Conservation (phyloP, 2,888 invertebrate species). For the Cyclophora punctaria region DNA sequence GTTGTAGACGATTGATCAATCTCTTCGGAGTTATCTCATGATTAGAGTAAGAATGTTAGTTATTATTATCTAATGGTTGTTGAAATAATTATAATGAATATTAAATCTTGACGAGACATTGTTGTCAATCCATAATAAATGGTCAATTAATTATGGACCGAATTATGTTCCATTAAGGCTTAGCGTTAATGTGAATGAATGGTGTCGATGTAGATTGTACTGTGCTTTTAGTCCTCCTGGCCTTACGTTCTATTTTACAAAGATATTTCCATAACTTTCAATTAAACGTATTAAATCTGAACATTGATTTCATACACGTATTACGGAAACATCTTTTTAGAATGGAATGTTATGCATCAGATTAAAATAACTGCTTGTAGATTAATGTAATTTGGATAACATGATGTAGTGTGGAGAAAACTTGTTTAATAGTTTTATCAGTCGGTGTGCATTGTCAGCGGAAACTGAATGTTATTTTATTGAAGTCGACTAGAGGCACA, state of each 20-base stretch:
- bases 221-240: constrained; percentile 37
- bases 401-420: too few relatives aligned
- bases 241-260: too few relatives aligned
- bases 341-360: too few relatives aligned
- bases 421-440: too few relatives aligned
- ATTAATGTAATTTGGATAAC: too few relatives aligned
- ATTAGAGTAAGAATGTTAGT: constrained; percentile 54
- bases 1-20: constrained; percentile 49
- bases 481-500: constrained; percentile 22
- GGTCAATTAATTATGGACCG: constrained; percentile 67
- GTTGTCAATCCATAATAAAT: constrained; percentile 50
- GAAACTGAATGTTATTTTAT: too few relatives aligned
- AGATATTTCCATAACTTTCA: too few relatives aligned
- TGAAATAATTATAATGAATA: constrained; percentile 43
- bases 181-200: constrained; percentile 42
- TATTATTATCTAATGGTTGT: constrained; percentile 66
- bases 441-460: too few relatives aligned
- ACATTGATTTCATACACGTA: too few relatives aligned
- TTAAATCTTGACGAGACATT: constrained; percentile 41
- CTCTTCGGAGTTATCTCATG: constrained; percentile 59
- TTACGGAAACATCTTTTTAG: too few relatives aligned
- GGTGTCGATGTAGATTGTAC: constrained; percentile 30
- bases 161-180: constrained; percentile 52
- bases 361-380: too few relatives aligned
- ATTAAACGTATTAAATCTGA: too few relatives aligned